Percentiles rank a stretch among this genome's conserved stretches.
These are phyloP conservation scores for Heliothis virescens DNA, from an alignment of 1,140 invertebrate genomes.

Conservation along the genomic window DNA sequence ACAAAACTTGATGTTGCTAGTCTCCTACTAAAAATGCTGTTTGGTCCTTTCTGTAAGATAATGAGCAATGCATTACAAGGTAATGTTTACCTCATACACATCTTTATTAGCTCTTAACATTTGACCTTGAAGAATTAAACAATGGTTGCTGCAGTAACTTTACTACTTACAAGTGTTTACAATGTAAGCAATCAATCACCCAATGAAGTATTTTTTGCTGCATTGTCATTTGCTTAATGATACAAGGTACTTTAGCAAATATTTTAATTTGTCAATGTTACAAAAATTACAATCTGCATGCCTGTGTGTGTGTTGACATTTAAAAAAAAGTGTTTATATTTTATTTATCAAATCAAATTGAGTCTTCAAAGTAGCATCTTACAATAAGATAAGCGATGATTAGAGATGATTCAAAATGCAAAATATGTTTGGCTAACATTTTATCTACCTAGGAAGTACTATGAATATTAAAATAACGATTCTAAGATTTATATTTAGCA, in stretches of 20 bases:
- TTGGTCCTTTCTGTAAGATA: slow-evolving; percentile 3
- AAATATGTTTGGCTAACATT: neutral
- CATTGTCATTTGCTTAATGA: neutral
- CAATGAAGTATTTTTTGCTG: too few species aligned
- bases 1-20: neutral
- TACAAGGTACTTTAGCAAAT: too few species aligned
- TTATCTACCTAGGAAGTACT: too few species aligned
- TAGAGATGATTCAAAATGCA: too few species aligned
- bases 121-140: slow-evolving; percentile 29
- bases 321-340: too few species aligned
- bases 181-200: too few species aligned
- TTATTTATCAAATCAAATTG: too few species aligned
- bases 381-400: too few species aligned
- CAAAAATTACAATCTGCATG: too few species aligned
- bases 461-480: neutral
- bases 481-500: neutral
- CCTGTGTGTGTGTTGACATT: too few species aligned
- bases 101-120: neutral
- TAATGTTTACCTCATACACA: slow-evolving; percentile 20
- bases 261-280: too few species aligned
- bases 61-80: slow-evolving; percentile 27
- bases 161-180: neutral
- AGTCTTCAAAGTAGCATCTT: too few species aligned
- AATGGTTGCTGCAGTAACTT: slow-evolving; percentile 19
- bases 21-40: slow-evolving; percentile 13